Evolutionary conservation across 2,113 vertebrate genomes (phyloP).

Genomic region (Mustelus asterias): DNA sequence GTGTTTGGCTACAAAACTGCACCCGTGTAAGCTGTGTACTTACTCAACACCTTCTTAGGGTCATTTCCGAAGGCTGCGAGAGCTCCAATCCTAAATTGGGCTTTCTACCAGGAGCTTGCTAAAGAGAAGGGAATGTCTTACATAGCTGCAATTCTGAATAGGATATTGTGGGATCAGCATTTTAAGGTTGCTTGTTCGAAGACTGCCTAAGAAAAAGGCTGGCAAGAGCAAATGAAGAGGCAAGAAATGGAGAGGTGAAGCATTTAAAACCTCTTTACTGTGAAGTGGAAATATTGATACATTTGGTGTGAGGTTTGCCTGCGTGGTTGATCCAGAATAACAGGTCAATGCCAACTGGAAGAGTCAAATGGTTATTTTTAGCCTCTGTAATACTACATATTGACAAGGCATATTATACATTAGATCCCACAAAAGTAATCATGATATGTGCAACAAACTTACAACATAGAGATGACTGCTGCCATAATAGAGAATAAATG

Average conservation of each 20-base stretch:
- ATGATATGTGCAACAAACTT: neutral
- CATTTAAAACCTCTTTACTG: neutral
- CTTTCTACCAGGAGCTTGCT: neutral
- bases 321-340: neutral
- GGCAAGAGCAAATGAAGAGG: neutral
- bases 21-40: neutral
- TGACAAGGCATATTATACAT: neutral
- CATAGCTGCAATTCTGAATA: neutral
- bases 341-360: neutral
- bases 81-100: neutral
- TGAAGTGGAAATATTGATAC: neutral
- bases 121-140: neutral
- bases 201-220: neutral
- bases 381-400: neutral
- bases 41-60: neutral
- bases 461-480: neutral
- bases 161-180: neutral
- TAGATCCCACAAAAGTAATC: constrained; percentile 9
- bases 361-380: neutral
- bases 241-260: neutral
- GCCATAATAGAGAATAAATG: neutral
- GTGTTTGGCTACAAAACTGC: neutral
- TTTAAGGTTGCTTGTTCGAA: neutral
- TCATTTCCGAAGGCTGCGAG: neutral
- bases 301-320: neutral